Evolutionary conservation across 2,113 vertebrate genomes (phyloP), one percentile per base, ranked within the genome.

Genomic region (Empidonax alnorum): DNA sequence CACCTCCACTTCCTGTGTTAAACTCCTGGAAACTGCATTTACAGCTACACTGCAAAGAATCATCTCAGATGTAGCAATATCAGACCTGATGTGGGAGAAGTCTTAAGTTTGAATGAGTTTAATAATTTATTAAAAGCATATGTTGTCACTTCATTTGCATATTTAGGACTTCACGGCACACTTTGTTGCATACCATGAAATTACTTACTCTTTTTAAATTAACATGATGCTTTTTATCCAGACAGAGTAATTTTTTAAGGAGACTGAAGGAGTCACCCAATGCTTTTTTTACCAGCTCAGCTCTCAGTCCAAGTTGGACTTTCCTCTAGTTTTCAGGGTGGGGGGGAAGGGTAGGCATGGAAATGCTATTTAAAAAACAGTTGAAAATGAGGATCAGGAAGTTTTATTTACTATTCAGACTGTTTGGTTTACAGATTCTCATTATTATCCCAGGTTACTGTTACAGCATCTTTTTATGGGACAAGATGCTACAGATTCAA

Each of bases 331-430:
- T 58, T 74, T 47, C 55, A 65, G 7, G 19, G 7, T 7, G 18
- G 22, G 5, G 8, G 15, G 5, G 39, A 49, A 41, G 5, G 3
- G 11, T 63, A 3, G 12, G 4, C 4, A 13, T 50, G 4, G 3
- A 25, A 52, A 35, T 14, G 11, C 6, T 39, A 22, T 42, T 14
- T 9, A 23, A 47, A 42, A 47, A 59, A 13, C 35, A 10, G 5
- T 14, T 59, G 35, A 50, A 65, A 79, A 53, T 33, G 2, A 80
- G 19, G 31, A 67, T 44, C 42, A 47, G 22, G 6, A 75, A 76
- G 23, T 75, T 83, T 87, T 37, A 58, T 21, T 55, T 37, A 68
- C 49, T 46, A 14, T 49, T 76, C 42, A 33, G 33, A 81, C 28
- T 37, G 4, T 80, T 35, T 67, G 24, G 10, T n/a, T 92, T 85